A percentile compares a stretch with the other conserved stretches of the same genome.
Evolutionary conservation across 1,140 invertebrate species (phyloP).

Genomic region (Subanguina moxae): DNA sequence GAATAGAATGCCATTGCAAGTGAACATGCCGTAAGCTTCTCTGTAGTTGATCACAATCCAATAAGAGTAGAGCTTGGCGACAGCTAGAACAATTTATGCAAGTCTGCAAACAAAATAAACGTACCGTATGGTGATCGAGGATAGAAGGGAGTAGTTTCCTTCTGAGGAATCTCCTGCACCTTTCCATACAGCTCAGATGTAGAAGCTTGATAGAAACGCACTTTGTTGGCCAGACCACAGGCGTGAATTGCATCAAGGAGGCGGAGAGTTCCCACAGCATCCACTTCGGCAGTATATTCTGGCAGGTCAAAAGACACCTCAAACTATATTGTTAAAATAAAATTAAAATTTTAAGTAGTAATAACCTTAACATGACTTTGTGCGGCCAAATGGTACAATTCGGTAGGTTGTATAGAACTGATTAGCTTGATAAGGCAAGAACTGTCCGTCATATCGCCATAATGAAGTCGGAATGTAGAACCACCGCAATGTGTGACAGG

Average conservation of each 20-base stretch:
- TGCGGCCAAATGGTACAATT: slow-evolving; percentile 98
- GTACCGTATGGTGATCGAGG: slow-evolving; percentile 97
- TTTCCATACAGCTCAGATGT: slow-evolving; percentile 98
- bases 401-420: slow-evolving; percentile 75
- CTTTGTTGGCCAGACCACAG: slow-evolving; percentile 76
- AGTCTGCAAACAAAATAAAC: slow-evolving; percentile 10
- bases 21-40: slow-evolving; percentile 95
- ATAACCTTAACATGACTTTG: slow-evolving; percentile 99
- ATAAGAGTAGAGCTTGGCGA: slow-evolving; percentile 94
- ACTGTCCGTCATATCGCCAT: slow-evolving; percentile 97
- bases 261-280: slow-evolving; percentile 90
- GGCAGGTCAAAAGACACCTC: slow-evolving; percentile 90
- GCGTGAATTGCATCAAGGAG: slow-evolving; percentile 91
- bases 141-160: slow-evolving; percentile 96
- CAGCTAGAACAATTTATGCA: slow-evolving; percentile 67
- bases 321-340: too few relatives aligned
- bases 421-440: slow-evolving; percentile 95
- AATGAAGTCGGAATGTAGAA: slow-evolving; percentile 80
- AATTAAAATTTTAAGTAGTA: too few relatives aligned
- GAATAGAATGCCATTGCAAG: slow-evolving; percentile 96
- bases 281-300: slow-evolving; percentile 98
- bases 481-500: slow-evolving; percentile 48
- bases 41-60: slow-evolving; percentile 98
- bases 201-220: slow-evolving; percentile 94
- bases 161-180: slow-evolving; percentile 90